These are phyloP conservation scores for Anarsia innoxiella DNA, from an alignment of 2,888 invertebrate species.

Conservation along the genomic window DNA sequence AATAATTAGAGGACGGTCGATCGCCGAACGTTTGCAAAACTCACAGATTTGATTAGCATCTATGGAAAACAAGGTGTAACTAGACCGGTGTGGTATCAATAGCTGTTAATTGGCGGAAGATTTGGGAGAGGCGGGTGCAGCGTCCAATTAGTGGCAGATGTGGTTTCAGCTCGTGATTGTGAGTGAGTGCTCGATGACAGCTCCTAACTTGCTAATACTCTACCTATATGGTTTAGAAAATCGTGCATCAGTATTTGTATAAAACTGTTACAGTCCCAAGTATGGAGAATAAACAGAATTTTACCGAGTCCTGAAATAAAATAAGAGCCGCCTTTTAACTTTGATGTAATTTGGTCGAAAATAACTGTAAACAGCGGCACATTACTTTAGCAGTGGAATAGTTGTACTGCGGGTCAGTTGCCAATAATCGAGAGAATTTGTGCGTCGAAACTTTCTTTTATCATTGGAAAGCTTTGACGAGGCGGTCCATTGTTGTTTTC, in stretches of 20 bases:
- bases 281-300: too few relatives aligned
- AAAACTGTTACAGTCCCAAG: too few relatives aligned
- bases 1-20: too few relatives aligned
- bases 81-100: constrained; percentile 31
- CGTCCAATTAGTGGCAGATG: not conserved
- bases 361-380: too few relatives aligned
- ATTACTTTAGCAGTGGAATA: constrained; percentile 15
- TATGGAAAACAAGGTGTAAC: constrained; percentile 6
- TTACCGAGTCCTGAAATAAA: too few relatives aligned
- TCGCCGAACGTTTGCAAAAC: not conserved
- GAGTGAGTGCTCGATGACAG: too few relatives aligned
- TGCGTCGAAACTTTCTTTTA: constrained; percentile 39
- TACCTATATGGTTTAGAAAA: too few relatives aligned
- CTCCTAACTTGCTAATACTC: too few relatives aligned
- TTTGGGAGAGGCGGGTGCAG: not conserved
- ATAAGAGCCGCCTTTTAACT: too few relatives aligned
- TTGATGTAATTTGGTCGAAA: too few relatives aligned
- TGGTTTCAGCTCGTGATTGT: too few relatives aligned
- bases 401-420: constrained; percentile 26
- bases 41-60: constrained; percentile 3
- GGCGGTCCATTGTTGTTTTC: constrained; percentile 38
- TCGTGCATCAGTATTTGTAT: too few relatives aligned
- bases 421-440: constrained; percentile 37
- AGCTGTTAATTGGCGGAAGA: constrained; percentile 29
- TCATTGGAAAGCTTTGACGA: constrained; percentile 38